Conservation (phyloP, 2,888 invertebrate species). For the Amblyjoppa proteus region DNA sequence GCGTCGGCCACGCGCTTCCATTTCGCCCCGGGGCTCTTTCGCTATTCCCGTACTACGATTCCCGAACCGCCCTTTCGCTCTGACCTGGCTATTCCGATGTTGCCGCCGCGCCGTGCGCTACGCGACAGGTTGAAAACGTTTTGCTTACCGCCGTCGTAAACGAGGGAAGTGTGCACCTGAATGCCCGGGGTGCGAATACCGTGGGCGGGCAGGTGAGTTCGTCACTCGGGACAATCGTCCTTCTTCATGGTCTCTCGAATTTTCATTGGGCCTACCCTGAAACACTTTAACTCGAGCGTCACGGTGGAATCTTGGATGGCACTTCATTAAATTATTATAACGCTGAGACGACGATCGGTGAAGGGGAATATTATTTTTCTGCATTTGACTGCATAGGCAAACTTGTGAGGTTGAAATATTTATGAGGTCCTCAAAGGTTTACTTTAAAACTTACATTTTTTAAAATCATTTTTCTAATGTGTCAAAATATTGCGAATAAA, state of each 20-base stretch:
- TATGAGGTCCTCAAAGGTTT: too few relatives aligned
- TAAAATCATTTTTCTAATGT: too few relatives aligned
- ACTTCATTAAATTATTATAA: not conserved
- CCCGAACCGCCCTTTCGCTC: slow-evolving; percentile 33
- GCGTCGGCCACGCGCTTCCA: slow-evolving; percentile 69
- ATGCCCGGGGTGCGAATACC: slow-evolving; percentile 49
- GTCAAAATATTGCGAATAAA: too few relatives aligned
- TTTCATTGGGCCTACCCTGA: slow-evolving; percentile 6
- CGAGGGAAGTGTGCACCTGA: slow-evolving; percentile 57
- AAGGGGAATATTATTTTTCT: not conserved
- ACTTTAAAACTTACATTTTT: too few relatives aligned
- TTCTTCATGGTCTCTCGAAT: not conserved
- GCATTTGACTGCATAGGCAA: too few relatives aligned
- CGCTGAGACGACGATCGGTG: not conserved
- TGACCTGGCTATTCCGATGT: slow-evolving; percentile 22
- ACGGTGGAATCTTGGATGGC: not conserved
- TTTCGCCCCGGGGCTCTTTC: slow-evolving; percentile 52
- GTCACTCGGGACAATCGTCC: not conserved
- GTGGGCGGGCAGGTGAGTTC: slow-evolving; percentile 53
- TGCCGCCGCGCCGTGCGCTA: slow-evolving; percentile 26
- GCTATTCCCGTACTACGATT: not conserved
- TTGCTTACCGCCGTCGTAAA: slow-evolving; percentile 26
- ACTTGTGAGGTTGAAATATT: too few relatives aligned
- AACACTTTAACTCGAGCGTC: not conserved
- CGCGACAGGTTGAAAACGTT: slow-evolving; percentile 64